Conservation (phyloP, 2,113 vertebrate genomes). For the Fregetta grallaria region DNA sequence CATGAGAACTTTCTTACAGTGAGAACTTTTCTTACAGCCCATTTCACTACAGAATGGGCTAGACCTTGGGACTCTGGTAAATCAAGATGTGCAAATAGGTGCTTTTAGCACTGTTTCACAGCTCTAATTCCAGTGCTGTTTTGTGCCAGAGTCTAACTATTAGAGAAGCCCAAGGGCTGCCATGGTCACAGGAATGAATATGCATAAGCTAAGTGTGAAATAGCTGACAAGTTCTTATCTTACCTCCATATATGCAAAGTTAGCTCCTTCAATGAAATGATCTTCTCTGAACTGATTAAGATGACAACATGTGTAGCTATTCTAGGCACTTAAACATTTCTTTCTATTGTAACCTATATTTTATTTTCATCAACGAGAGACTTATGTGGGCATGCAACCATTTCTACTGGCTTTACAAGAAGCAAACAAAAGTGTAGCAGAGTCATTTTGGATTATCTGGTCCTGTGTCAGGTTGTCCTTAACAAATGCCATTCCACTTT, state of each 20-base stretch:
- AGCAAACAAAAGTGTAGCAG: not conserved
- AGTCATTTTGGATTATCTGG: not conserved
- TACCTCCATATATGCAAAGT: not conserved
- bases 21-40: no score
- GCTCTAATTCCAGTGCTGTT: not conserved
- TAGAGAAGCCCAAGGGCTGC: not conserved
- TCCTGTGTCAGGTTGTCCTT: not conserved
- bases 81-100: not conserved
- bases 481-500: not conserved
- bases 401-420: not conserved
- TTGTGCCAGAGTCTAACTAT: not conserved
- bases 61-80: not conserved
- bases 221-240: not conserved
- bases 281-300: not conserved
- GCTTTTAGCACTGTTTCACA: not conserved
- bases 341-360: not conserved
- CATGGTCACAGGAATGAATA: not conserved
- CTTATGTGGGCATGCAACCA: not conserved
- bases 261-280: not conserved
- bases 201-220: not conserved
- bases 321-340: not conserved
- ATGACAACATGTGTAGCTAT: not conserved
- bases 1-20: not conserved
- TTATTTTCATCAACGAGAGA: not conserved
- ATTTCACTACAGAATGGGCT: not conserved